Base-by-base conservation (phyloP, 1,140 invertebrate species). In the Cecropterus lyciades region DNA sequence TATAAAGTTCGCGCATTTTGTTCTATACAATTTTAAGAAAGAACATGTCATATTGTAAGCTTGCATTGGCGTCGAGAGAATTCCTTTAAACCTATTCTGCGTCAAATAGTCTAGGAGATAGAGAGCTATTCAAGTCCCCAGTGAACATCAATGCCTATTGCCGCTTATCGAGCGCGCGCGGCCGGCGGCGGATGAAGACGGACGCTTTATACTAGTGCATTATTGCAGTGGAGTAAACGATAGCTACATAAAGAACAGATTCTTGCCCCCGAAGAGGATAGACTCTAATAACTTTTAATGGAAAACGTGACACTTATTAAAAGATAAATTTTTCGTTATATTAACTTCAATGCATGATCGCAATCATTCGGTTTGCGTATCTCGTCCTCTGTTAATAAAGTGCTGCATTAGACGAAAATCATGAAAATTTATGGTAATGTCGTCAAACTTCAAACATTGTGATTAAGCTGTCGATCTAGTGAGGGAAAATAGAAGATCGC, bases 141-240 rank as follows among this genome's bases (percentile, higher is more conserved):
- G 85, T 83, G 84, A 89, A 80, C 84, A 91, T 89, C 79, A 91
- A 89, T 87, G 86, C 84, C 84, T 89, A 87, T 87, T 89, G 84
- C 85, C 87, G 82, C 81, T 89, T 89, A 89, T 88, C 88, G 80
- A 73, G 63, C 68, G 69, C 67, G 10, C 33, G 71, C 72, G 67
- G 53, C 53, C 53, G 68, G 37, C 48, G 42, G 16, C 64, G 55
- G 42, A 53, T 59, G 59, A 43, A 72, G 70, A 67, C 40, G 40
- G 67, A 59, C 57, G 59, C 42, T 77, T 79, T 69, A 80, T 77
- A 79, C 66, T 74, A 75, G 62, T 77, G 73, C 75, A 84, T 83
- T 81, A 73, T 66, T 77, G 77, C 70, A 75, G 37, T 49, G 60
- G 42, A 59, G 14, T 60, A 7, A 60, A 17, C 14, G 27, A 20